Conservation (phyloP, 2,888 invertebrate genomes). For the Andrena fulva region DNA sequence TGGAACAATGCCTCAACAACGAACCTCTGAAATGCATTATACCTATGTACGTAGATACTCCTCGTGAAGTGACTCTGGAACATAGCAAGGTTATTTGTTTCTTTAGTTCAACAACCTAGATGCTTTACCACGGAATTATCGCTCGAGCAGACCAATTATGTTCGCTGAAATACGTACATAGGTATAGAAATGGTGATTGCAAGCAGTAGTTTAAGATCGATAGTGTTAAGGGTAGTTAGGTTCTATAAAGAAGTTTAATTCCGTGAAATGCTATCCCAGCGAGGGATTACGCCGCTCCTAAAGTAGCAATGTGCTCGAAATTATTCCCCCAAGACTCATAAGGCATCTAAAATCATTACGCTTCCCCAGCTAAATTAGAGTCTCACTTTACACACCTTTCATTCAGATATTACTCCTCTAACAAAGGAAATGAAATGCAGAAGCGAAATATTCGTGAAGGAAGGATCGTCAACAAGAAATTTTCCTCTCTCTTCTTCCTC, state of each 20-base stretch:
- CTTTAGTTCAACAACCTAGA: background rate
- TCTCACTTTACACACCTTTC: background rate
- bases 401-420: background rate
- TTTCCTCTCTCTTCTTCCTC: background rate
- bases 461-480: background rate
- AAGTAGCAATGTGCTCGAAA: slow-evolving; percentile 4
- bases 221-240: background rate
- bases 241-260: slow-evolving; percentile 4
- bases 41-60: background rate
- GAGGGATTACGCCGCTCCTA: background rate
- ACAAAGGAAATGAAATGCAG: background rate
- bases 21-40: background rate
- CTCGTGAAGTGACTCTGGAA: background rate
- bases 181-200: background rate
- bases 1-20: background rate
- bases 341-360: background rate
- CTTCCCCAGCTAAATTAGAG: slow-evolving; percentile 2
- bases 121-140: background rate
- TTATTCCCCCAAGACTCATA: background rate
- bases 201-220: background rate
- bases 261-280: background rate
- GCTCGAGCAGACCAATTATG: background rate
- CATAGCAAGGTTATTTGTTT: background rate
- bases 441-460: background rate
- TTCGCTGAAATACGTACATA: background rate